Base-by-base conservation (phyloP, 1,140 invertebrate species). In the Heterodera schachtii region DNA sequence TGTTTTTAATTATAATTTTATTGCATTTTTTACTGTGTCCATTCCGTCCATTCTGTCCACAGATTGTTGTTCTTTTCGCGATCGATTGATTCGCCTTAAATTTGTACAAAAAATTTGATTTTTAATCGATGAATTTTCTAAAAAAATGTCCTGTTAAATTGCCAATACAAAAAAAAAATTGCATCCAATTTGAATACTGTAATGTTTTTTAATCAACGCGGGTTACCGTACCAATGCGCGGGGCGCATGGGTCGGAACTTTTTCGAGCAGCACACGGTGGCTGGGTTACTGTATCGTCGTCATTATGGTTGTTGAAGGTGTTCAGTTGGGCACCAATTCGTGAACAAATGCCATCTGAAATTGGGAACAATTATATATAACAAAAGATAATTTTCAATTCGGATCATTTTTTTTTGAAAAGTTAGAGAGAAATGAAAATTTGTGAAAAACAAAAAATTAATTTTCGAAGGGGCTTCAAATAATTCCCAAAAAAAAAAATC, bases 41-140 rank as follows among this genome's bases (percentile, higher is more conserved):
- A 78, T 16, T 78, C 77, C 46, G 57, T 69, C 77, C 77, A 78
- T 52, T 78, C 77, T 2, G 47, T 69, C 77, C 77, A 78, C n/a
- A 70, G 77, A 21, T 44, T 78, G 70, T 64, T 31, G 46, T 64
- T 70, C 70, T 78, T 7, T 69, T 70, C 19, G 7, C 44, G 66
- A 41, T 78, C 70, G 19, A 60, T 78, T 44, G 66, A 21, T 19
- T 78, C 64, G 47, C 77, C 77, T 78, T 31, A 31, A 31, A 31
- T 31, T 31, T 31, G 31, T 31, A 31, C 31, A 31, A 31, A 31
- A 60, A 6, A 44, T 78, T 69, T n/a, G 5, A 44, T 75, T 75
- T 75, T 21, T 52, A 44, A 13, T 46, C 31, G 31, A 31, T 31
- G 31, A 31, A 31, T 31, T 31, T 31, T 1, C 31, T 31, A 31